Evolutionary conservation across 2,888 invertebrate genomes (phyloP), one percentile per base, ranked within the genome.

Genomic region (Chloromyia formosa): DNA sequence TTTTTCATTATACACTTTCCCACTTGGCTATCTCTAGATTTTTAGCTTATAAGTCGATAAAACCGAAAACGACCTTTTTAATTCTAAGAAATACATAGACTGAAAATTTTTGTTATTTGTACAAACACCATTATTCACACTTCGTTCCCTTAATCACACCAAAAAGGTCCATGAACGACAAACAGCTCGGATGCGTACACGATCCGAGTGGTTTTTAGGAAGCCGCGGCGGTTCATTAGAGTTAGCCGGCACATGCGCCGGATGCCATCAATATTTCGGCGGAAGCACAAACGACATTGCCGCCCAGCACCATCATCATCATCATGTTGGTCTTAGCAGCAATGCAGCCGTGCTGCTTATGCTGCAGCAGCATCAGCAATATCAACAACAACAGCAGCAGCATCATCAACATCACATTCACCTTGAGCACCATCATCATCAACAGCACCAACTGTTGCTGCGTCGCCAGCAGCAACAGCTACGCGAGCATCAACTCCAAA

Each of bases 151-250:
- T 35, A 35, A 35, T 35, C 42, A 12, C 60, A 72, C 20, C 18
- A 14, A 18, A 75, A 80, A 95, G 94, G 96, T 97, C 81, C 96
- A 96, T 88, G 96, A 96, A 88, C 90, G 96, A 84, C 98, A 98
- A 89, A 93, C 97, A 79, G 95, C 95, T 84, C 90, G 98, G 81
- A 96, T 98, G 95, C 92, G 95, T 84, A 96, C 97, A 79, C 91
- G 98, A 80, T 97, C 97, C 76, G 97, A 98, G 88, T 98, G 98
- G 98, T 98, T 97, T 88, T 90, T 95, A 86, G 80, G 83, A 74
- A 84, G 83, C 60, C 81, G 80, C 58, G 82, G 81, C 71, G 81
- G 82, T 75, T 80, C 78, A 78, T 81, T 78, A 79, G 82, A 78
- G 79, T 81, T 80, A 80, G 80, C 77, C 82, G 82, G 58, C 81